Evolutionary conservation across 1,140 invertebrate species (phyloP).

Genomic region (Solenopsis invicta): DNA sequence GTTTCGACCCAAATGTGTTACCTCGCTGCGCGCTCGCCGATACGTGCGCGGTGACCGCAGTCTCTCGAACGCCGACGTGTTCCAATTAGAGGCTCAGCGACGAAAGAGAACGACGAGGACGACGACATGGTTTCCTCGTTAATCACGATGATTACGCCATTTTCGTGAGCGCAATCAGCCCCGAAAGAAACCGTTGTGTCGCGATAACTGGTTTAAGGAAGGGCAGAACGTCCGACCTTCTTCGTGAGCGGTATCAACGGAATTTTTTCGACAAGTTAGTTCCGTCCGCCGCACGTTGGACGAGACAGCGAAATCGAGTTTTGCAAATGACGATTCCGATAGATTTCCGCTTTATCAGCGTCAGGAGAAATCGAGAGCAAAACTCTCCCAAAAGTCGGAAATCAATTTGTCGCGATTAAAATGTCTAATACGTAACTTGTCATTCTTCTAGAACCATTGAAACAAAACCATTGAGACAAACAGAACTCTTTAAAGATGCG

Average conservation of each 20-base stretch:
- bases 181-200: conserved; percentile 72
- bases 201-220: conserved; percentile 60
- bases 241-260: conserved; percentile 28
- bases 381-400: background rate
- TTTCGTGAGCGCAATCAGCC: conserved; percentile 69
- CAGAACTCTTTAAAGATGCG: background rate
- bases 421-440: background rate
- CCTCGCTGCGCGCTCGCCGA: background rate
- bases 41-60: conserved; percentile 54
- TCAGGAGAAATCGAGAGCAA: background rate
- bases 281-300: background rate
- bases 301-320: conserved; percentile 10
- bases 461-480: background rate
- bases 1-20: conserved; percentile 39
- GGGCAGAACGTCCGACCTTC: conserved; percentile 58
- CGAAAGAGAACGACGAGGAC: conserved; percentile 55
- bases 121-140: conserved; percentile 73
- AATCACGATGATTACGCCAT: conserved; percentile 78
- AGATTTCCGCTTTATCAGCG: background rate
- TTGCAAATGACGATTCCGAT: background rate
- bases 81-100: conserved; percentile 53
- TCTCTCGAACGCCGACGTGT: conserved; percentile 62
- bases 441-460: background rate
- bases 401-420: background rate
- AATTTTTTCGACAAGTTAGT: conserved; percentile 51